Evolutionary conservation across 2,113 vertebrate genomes (phyloP).

Genomic region (Tragelaphus strepsiceros): DNA sequence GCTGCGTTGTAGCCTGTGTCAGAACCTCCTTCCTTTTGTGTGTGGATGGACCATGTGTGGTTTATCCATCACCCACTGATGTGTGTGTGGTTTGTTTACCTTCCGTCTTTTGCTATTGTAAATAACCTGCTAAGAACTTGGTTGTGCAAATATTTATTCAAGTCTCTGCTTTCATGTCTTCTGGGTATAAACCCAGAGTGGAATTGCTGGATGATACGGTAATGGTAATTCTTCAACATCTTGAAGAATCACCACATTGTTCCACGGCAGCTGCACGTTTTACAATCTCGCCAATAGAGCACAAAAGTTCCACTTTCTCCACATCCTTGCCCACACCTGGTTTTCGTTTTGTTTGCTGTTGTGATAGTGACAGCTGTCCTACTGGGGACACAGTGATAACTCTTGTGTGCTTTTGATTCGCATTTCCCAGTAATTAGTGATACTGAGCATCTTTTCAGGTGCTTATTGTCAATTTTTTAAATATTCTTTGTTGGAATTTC

Average conservation of each 20-base stretch:
- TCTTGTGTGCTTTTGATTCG: background rate
- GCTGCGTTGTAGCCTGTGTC: accelerated
- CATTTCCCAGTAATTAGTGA: accelerated
- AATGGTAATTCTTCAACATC: background rate
- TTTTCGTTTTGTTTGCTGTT: background rate
- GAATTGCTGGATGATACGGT: accelerated
- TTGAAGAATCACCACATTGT: background rate
- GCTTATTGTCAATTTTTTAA: background rate
- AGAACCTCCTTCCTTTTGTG: background rate
- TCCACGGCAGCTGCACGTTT: accelerated
- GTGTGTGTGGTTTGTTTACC: too few species aligned
- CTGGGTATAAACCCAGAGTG: background rate
- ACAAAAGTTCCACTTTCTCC: accelerated
- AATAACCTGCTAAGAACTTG: accelerated
- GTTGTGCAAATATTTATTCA: accelerated
- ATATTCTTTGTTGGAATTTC: background rate
- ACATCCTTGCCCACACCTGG: accelerated
- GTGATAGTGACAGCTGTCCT: background rate
- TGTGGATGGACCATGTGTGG: accelerated
- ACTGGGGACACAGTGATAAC: accelerated
- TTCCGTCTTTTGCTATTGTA: background rate
- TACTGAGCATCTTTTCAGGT: accelerated
- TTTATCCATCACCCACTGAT: accelerated
- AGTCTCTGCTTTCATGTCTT: background rate
- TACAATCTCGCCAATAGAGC: accelerated